Evolutionary conservation across 2,888 invertebrate genomes (phyloP), one percentile per base, ranked within the genome.

Genomic region (Napeogenes sylphis): DNA sequence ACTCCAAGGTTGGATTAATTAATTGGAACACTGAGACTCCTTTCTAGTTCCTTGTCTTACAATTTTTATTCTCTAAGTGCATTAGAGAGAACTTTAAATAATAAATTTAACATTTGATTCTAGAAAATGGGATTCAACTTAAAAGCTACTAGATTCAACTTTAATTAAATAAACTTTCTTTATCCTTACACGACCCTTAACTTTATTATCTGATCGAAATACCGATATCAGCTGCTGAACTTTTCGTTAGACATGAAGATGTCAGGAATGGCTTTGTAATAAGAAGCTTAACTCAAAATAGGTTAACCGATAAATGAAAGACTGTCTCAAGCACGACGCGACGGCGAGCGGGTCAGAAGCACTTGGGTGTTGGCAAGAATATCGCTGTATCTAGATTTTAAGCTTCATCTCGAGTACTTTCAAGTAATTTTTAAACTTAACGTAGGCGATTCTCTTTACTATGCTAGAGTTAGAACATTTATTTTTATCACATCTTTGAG

Each of bases 381-480:
- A 76, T 76, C 74, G 81, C 81, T 86, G 87, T 89, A 83, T 89
- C 88, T 89, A 84, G 87, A 87, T 84, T 83, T 79, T 79, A 78
- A 77, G 82, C 82, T 86, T 82, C 80, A 85, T 84, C 79, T 79
- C 75, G 70, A 82, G 83, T 76, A 79, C 76, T 75, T 79, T 83
- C 79, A 63, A 80, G 83, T 80, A 82, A 85, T 85, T 85, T 85
- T 87, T 87, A 84, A 84, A 82, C 76, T 79, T 87, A 87, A 87
- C 84, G 83, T 85, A 10, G 51, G 51, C 8, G 30, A 21, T 51
- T 51, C 51, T 51, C 4, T 51, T 30, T 10, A 8, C 30, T 51
- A 30, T 51, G 12, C 3, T 10, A 0, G 30, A 51, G 30, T 42
- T 42, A 10, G 51, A 51, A 30, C 8, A 8, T 30, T 30, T 30